Percentiles rank a stretch among this genome's conserved stretches.
These are phyloP conservation scores for Drosophila anomelani DNA, from an alignment of 2,888 invertebrate species.

Conservation along the genomic window DNA sequence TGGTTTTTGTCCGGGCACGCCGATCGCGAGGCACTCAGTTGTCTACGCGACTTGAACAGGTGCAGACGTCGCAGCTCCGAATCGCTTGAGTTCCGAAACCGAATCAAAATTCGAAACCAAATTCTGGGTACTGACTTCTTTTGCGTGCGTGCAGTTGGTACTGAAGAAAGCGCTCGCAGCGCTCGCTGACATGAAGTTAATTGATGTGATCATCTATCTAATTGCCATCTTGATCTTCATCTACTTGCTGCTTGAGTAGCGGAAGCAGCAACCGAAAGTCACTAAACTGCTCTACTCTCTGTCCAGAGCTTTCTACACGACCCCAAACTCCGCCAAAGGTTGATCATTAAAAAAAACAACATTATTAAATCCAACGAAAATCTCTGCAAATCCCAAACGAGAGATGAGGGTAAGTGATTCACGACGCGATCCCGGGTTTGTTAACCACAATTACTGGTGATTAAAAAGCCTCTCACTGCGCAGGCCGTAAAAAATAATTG, in stretches of 20 bases:
- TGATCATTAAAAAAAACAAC: slow-evolving; percentile 9
- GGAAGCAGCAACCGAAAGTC: slow-evolving; percentile 38
- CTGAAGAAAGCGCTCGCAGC: slow-evolving; percentile 68
- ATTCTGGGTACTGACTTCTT: slow-evolving; percentile 8
- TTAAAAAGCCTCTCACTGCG: slow-evolving; percentile 44
- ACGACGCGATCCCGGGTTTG: slow-evolving; percentile 29
- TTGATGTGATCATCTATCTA: slow-evolving; percentile 82
- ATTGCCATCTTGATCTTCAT: slow-evolving; percentile 82
- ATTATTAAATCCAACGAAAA: slow-evolving; percentile 17
- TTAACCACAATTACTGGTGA: slow-evolving; percentile 57
- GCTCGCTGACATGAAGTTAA: slow-evolving; percentile 82
- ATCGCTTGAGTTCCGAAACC: not conserved
- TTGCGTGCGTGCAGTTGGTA: slow-evolving; percentile 30
- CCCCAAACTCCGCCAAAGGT: slow-evolving; percentile 4
- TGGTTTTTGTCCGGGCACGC: slow-evolving; percentile 43
- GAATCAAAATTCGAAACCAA: not conserved
- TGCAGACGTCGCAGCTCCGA: slow-evolving; percentile 63
- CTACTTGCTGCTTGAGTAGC: slow-evolving; percentile 79
- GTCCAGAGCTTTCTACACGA: slow-evolving; percentile 44
- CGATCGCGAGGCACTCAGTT: slow-evolving; percentile 57
- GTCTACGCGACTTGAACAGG: slow-evolving; percentile 68
- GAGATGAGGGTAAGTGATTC: slow-evolving; percentile 68
- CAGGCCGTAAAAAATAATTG: slow-evolving; percentile 33
- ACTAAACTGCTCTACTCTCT: slow-evolving; percentile 31
- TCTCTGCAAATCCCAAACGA: slow-evolving; percentile 12